Evolutionary conservation across 1,140 invertebrate genomes (phyloP), one percentile per base, ranked within the genome.

Genomic region (Drosophila ironensis): DNA sequence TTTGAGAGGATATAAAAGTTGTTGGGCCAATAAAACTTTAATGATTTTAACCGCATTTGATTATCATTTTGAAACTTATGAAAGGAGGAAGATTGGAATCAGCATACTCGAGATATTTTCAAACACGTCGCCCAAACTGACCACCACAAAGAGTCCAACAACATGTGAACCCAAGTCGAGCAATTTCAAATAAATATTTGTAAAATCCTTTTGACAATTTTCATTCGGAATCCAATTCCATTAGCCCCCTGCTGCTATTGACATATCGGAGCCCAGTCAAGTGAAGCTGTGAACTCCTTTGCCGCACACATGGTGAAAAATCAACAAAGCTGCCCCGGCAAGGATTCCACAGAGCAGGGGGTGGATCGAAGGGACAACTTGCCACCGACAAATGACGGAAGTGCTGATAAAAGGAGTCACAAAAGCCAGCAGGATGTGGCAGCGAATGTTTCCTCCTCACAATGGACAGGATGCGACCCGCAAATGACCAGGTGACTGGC

Each of bases 391-490:
- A 73, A 73, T 73, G 70, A 68, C 70, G 70, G 71, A 73, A 73
- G 61, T 73, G 47, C 72, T 67, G 71, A 73, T 73, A 67, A 73
- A 66, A 53, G 56, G 70, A 73, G 71, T 67, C 71, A 73, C 71
- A 73, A 73, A 73, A n/a, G 70, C 70, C 70, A 72, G 40, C 42
- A 51, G 57, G 59, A 42, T 42, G 61, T 66, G 57, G 57, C 57
- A 33, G 61, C 70, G 72, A 72, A 63, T 72, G 70, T 59, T 73
- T 73, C 71, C 71, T 41, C 41, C 37, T 24, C 61, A 72, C 46
- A 72, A 72, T 56, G 42, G 7, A 56, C 68, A 44, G 48, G 47
- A 71, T 60, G 69, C 17, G 6, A 64, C 27, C 27, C 57, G 20
- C n/a, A 68, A 73, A 60, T 74, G 60, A 68, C 70, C 71, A 73